Evolutionary conservation across 2,113 vertebrate species (phyloP).

Genomic region (Bettongia penicillata): DNA sequence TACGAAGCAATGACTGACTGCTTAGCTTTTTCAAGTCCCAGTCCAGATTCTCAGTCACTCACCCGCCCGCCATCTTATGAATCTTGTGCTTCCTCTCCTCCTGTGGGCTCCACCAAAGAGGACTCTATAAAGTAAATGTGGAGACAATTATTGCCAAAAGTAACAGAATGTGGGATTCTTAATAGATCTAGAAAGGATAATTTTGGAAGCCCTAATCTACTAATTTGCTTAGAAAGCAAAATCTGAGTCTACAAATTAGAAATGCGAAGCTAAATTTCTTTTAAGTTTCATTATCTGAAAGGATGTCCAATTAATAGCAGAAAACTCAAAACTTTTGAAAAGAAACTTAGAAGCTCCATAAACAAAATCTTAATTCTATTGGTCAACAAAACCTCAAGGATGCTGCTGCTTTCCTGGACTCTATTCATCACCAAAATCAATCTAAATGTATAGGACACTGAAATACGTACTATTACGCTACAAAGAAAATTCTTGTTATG

Average conservation of each 20-base stretch:
- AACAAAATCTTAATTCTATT: slow-evolving; percentile 1
- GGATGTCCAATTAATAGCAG: background rate
- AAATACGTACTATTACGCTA: background rate
- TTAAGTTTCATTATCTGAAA: slow-evolving; percentile 40
- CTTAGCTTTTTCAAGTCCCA: slow-evolving; percentile 16
- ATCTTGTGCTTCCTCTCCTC: slow-evolving; percentile 51
- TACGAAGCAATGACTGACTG: slow-evolving; percentile 1
- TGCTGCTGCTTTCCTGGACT: slow-evolving; percentile 1
- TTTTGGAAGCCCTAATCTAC: slow-evolving; percentile 26
- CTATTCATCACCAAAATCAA: background rate
- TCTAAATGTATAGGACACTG: background rate
- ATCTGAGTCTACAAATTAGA: slow-evolving; percentile 40
- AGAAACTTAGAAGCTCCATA: slow-evolving; percentile 30
- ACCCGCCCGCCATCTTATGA: slow-evolving; percentile 60
- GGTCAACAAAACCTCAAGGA: slow-evolving; percentile 6
- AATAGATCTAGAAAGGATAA: slow-evolving; percentile 53
- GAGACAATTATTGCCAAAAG: slow-evolving; percentile 68
- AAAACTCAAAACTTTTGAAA: slow-evolving; percentile 11
- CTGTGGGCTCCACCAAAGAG: slow-evolving; percentile 56
- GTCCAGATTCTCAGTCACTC: slow-evolving; percentile 60
- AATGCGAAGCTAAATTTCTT: background rate
- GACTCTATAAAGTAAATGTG: slow-evolving; percentile 68
- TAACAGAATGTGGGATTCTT: slow-evolving; percentile 25
- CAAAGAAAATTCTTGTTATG: background rate
- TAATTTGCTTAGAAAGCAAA: slow-evolving; percentile 36